A percentile compares a stretch with the other conserved stretches of the same genome.
These are phyloP conservation scores for Pandemis heparana DNA, from an alignment of 2,888 invertebrate species.

Conservation along the genomic window DNA sequence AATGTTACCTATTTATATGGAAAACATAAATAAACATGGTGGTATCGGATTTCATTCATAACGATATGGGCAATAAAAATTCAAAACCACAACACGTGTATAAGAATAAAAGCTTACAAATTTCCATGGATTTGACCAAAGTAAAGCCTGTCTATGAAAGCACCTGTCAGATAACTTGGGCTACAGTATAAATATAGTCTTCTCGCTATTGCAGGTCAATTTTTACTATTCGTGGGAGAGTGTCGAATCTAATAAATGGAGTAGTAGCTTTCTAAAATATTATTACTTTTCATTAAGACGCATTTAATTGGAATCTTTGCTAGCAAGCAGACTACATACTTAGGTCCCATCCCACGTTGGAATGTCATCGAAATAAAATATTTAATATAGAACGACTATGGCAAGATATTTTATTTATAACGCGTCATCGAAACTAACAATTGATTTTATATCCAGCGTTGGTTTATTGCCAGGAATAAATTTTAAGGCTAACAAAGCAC, in stretches of 20 bases:
- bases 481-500: not conserved
- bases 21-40: conserved; percentile 14
- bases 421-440: not conserved
- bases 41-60: conserved; percentile 10
- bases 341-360: not conserved
- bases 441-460: not conserved
- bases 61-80: conserved; percentile 14
- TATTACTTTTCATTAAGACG: not conserved
- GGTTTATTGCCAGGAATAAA: conserved; percentile 3
- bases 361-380: not conserved
- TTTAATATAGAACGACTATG: not conserved
- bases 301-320: no score
- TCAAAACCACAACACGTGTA: not conserved
- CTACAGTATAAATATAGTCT: conserved; percentile 9
- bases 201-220: not conserved
- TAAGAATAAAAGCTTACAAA: not conserved
- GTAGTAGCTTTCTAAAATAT: not conserved
- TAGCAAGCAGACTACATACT: no score
- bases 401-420: not conserved
- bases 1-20: conserved; percentile 12
- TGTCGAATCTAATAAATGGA: not conserved
- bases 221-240: not conserved
- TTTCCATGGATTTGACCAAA: not conserved
- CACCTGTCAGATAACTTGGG: not conserved
- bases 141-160: not conserved